Evolutionary conservation across 2,113 vertebrate genomes (phyloP).

Genomic region (Colius striatus): DNA sequence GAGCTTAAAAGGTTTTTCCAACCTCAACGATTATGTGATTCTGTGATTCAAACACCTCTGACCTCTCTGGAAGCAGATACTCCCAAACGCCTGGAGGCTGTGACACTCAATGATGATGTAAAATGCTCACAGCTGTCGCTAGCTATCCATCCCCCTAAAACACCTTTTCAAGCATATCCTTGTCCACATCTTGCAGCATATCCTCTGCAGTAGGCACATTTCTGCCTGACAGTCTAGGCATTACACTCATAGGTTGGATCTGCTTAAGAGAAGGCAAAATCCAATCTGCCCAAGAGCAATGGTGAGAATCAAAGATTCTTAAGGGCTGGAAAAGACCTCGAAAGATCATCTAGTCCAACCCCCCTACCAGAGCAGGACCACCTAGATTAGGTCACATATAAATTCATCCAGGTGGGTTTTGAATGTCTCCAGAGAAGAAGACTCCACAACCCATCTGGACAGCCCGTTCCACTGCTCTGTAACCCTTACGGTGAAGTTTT

Average conservation of each 20-base stretch:
- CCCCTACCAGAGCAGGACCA: not conserved
- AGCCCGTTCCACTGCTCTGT: no score
- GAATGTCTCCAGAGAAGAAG: no score
- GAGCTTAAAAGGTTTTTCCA: no score
- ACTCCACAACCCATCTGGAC: no score
- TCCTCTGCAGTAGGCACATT: not conserved
- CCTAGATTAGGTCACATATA: no score
- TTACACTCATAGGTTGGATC: no score
- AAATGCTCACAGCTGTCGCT: not conserved
- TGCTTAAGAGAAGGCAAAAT: not conserved
- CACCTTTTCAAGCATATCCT: not conserved
- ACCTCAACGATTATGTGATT: no score
- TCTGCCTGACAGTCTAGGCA: not conserved
- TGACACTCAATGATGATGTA: rapidly evolving
- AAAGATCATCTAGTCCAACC: not conserved
- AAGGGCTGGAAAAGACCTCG: no score
- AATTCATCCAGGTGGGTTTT: no score
- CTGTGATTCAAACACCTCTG: not conserved
- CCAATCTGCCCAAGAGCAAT: not conserved
- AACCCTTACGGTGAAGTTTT: no score
- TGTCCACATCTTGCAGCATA: not conserved
- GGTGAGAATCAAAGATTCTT: not conserved
- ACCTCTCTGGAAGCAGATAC: not conserved
- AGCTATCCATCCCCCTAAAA: not conserved
- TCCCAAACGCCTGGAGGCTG: not conserved